These are phyloP conservation scores for Dolichotis patagonum DNA, from an alignment of 2,113 vertebrate genomes.

Conservation along the genomic window DNA sequence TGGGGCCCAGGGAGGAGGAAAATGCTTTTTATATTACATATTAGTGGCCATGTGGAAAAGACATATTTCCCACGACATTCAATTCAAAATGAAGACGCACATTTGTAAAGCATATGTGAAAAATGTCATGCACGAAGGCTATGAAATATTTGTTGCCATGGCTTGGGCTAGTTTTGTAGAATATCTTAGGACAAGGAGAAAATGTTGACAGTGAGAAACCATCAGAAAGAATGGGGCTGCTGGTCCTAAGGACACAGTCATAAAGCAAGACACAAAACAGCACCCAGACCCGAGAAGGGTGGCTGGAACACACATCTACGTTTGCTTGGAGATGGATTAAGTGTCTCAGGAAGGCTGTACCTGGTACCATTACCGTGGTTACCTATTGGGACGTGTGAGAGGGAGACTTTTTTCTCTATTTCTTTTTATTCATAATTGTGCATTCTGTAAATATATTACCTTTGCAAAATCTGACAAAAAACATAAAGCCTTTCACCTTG, in stretches of 20 bases:
- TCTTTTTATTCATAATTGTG: background rate
- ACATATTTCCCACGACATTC: conserved; percentile 80
- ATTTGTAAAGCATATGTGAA: conserved; percentile 84
- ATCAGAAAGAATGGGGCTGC: background rate
- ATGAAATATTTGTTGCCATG: conserved; percentile 60
- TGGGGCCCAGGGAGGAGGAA: conserved; percentile 62
- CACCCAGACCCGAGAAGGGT: too few relatives aligned
- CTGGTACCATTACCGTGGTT: background rate
- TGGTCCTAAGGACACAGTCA: background rate
- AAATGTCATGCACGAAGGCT: conserved; percentile 68
- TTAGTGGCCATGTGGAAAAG: conserved; percentile 87
- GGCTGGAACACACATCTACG: accelerated
- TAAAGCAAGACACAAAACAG: background rate
- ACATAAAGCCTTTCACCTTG: background rate
- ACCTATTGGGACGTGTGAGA: background rate
- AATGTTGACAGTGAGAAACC: background rate
- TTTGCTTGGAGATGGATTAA: background rate
- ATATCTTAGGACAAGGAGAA: background rate
- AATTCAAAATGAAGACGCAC: conserved; percentile 68
- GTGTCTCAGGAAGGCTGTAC: background rate
- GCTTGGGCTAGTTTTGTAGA: background rate
- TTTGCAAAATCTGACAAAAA: conserved; percentile 9
- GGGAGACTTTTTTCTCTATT: background rate
- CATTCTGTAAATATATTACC: background rate
- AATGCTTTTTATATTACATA: conserved; percentile 79